Base-by-base conservation (phyloP, 35 echinoderm and acorn worm genomes). In the Ptychodera flava region DNA sequence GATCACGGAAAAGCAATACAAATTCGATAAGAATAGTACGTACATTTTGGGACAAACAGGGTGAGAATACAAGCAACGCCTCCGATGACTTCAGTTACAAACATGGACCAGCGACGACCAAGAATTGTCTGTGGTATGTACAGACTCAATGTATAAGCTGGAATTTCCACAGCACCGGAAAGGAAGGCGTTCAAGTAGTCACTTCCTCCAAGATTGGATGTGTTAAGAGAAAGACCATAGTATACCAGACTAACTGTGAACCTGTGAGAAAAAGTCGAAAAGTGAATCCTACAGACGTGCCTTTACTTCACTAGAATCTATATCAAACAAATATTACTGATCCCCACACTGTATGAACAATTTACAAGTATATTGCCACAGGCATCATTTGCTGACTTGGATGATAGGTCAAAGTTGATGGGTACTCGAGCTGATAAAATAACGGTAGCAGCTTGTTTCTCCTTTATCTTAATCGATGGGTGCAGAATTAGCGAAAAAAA, bases 131-230 rank as follows among this genome's bases (percentile, higher is more conserved):
- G 6, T 64, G 6, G 45, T 64, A 84, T 78, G 29, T 84, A 91
- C 15, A 92, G 77, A n/a, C 35, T 36, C 14, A 89, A 31, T 16
- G 78, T 29, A 84, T 95, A 95, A 36, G 87, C 90, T 15, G 90
- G 93, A 31, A 95, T 90, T 38, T 95, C 93, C 16, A 95, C 90
- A 32, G 90, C 93, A 30, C 90, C 93, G 27, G 90, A 95, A n/a
- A 92, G 34, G 45, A 95, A 88, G 33, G 85, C 85, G 16, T 90
- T 87, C 31, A 90, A 33, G 84, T 95, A 95, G 29, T 86, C 79
- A 84, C 92, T 84, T 10, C 76, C 53, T 29, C 93, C 93, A 22
- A 92, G 87, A 22, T 88, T 36, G 78, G 91, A 86, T 35, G 93
- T 95, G 34, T 84, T 88, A 31, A 95, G 38, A 1, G 90, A 92